Evolutionary conservation across 30 jellyfish, hydroid and myxozoan species (phyloP), one percentile per base, ranked within the genome.

Genomic region (Cassiopea xamachana): DNA sequence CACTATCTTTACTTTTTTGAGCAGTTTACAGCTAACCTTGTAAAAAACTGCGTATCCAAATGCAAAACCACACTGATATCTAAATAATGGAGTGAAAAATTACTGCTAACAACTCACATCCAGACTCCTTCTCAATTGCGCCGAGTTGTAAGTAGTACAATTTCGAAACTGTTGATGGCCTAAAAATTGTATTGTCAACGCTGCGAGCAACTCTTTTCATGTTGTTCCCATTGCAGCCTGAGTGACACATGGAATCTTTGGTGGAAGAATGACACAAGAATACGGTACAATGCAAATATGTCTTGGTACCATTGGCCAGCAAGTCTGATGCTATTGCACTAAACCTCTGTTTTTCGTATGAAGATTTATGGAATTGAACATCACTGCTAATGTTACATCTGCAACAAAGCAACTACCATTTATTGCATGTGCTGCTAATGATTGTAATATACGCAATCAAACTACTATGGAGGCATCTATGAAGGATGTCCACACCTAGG

Each of bases 211-310:
- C 72, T 62, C 96, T 49, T 60, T 80, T 73, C 62, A 89, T 39
- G 75, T 89, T 89, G 87, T 89, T 89, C 45, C 96, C 96, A 19
- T 61, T 78, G 71, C 96, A 89, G 67, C 96, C 96, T 45, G 88
- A 39, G 60, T 69, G 75, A 69, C 96, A 89, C 12, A 83, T 71
- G 43, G 73, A 15, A 43, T 89, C 91, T 17, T 83, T 89, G 13
- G 96, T 55, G 13, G 62, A 1, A n/a, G 46, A 69, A 73, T 79
- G 82, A 68, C 96, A 89, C 47, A 89, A 86, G 60, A 89, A 89
- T 13, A 81, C 78, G 17, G 64, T 55, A 46, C 96, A 89, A 80
- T 89, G 91, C 9, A 89, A 48, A 49, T 79, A 89, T 68, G 89
- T 91, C 46, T 51, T 69, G 19, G 73, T 16, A 2, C 39, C 59